These are phyloP conservation scores for Saccostrea cuccullata DNA, from an alignment of 1,140 invertebrate genomes.

Conservation along the genomic window DNA sequence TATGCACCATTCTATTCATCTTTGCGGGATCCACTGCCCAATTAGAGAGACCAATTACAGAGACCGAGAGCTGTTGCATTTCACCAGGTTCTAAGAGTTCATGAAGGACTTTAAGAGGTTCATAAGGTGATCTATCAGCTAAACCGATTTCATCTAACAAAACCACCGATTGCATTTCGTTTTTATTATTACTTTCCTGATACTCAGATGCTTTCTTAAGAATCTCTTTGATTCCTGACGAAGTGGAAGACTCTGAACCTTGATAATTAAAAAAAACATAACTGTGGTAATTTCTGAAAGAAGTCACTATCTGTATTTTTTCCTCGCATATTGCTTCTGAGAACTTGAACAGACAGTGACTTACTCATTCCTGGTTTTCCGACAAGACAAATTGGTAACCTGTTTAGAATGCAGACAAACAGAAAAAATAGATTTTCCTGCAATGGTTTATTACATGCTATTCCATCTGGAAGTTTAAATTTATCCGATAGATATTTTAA, in stretches of 20 bases:
- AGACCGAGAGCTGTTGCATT: too few relatives aligned
- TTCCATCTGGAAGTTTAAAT: constrained; percentile 58
- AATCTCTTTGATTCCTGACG: constrained; percentile 62
- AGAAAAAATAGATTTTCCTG: constrained; percentile 65
- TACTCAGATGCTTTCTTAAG: constrained; percentile 60
- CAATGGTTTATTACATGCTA: constrained; percentile 60
- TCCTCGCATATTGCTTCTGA: constrained; percentile 61
- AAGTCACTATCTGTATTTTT: constrained; percentile 56
- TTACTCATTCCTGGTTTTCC: constrained; percentile 67
- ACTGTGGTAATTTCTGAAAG: constrained; percentile 54
- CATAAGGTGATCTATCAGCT: constrained; percentile 57
- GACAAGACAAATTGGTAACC: constrained; percentile 62
- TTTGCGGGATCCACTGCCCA: constrained; percentile 67
- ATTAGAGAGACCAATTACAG: constrained; percentile 66
- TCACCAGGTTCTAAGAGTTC: too few relatives aligned
- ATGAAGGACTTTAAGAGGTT: constrained; percentile 63
- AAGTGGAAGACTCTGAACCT: constrained; percentile 62
- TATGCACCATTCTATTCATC: constrained; percentile 64
- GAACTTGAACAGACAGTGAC: constrained; percentile 62
- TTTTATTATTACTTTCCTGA: constrained; percentile 42
- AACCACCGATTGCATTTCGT: constrained; percentile 57
- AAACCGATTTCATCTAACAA: constrained; percentile 63
- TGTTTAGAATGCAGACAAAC: constrained; percentile 60
- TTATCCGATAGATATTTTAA: constrained; percentile 53
- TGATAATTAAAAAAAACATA: constrained; percentile 61